phyloP scores from a whole-genome alignment of 64 coral and sea anemone species.

The Dendronephthya gigantea region DNA sequence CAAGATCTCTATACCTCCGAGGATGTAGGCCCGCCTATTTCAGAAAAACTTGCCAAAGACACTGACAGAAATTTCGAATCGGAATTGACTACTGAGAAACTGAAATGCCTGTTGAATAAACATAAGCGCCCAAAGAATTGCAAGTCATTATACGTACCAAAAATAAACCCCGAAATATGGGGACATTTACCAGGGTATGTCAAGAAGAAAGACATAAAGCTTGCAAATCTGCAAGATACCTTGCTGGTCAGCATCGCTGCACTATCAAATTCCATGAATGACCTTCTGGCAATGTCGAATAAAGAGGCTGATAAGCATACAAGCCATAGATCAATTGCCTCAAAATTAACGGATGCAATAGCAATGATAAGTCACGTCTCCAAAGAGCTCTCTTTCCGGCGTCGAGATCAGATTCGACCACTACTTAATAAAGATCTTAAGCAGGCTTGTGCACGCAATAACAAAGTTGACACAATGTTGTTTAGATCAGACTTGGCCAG shows the following conservation, averaged over 20 bases:
- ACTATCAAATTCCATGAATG: not conserved
- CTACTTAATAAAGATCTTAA: not conserved
- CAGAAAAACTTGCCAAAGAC: not conserved
- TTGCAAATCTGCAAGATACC: not conserved
- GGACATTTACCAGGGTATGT: not conserved
- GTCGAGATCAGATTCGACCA: not conserved
- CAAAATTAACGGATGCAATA: not conserved
- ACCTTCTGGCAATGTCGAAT: not conserved
- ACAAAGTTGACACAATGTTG: not conserved
- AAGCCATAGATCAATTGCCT: not conserved
- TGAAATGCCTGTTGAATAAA: not conserved
- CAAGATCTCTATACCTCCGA: not conserved
- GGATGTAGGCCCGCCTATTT: not conserved
- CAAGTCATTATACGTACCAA: not conserved
- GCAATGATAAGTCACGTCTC: not conserved
- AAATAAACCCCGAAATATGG: slow-evolving; percentile 6
- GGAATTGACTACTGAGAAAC: not conserved
- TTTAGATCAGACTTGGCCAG: not conserved
- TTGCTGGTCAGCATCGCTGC: not conserved
- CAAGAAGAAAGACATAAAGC: not conserved
- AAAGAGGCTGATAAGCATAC: not conserved
- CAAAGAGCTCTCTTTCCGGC: not conserved
- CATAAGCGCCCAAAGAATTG: not conserved
- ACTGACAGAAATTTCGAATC: not conserved
- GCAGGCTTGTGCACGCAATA: not conserved